Base-by-base conservation (phyloP, 2,113 vertebrate genomes). In the Grantiella picta region DNA sequence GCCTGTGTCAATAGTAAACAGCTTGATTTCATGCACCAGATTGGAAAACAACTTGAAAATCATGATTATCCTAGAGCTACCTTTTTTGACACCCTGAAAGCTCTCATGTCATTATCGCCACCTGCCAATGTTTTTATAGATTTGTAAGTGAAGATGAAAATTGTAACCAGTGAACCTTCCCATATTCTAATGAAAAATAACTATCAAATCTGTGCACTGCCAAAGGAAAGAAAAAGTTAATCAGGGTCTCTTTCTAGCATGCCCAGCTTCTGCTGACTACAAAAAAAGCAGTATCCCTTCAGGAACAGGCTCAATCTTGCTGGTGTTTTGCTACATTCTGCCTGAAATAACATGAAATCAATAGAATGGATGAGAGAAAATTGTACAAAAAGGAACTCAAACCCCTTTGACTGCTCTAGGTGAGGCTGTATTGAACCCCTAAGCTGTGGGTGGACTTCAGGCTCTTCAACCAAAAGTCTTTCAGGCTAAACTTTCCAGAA, bases 31-130 rank as follows among this genome's bases (percentile, higher is more conserved):
- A 79, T 88, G 83, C 61, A 79, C 44, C 78, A 73, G 36, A 70
- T 3, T 70, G 76, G 71, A 84, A 96, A 97, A 77, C 63, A 83
- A 79, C 85, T 96, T 96, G 84, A 96, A 97, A 96, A 86, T 68
- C 38, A 47, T 83, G 76, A 91, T 97, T 97, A 86, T 91, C 88
- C 83, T 73, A 57, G 17, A 92, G 89, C 76, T 93, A 65, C 70
- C 70, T 95, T 76, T 97, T 86, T 68, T 82, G 49, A 91, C 65
- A 71, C 40, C 45, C 92, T 96, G 89, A 96, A 96, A 96, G 70
- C 24, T 92, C 57, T 49, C 66, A 35, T 92, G 83, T 63, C 88
- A 72, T 95, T 95, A 90, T 96, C 91, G 92, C 87, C 93, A 96
- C 40, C 69, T 97, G 89, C 90, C 92, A 91, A 47, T 40, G 8